Conservation (phyloP, 2,113 vertebrate genomes). For the Elanus axillaris region DNA sequence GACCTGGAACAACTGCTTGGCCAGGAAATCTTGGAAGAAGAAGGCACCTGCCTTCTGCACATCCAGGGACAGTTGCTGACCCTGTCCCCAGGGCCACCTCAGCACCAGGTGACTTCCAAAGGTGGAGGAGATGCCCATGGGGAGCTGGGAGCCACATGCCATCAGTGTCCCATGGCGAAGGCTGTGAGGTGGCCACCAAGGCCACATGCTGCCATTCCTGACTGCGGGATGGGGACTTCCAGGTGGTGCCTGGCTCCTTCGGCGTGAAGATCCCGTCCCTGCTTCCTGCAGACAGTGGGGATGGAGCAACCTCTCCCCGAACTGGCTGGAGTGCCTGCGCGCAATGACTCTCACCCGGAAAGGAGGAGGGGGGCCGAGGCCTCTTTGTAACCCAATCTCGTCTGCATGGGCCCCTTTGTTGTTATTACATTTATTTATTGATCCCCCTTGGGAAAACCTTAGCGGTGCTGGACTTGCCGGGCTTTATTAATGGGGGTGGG, state of each 20-base stretch:
- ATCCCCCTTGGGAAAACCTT: slow-evolving; percentile 51
- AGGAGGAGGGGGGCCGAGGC: slow-evolving; percentile 11
- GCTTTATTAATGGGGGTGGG: slow-evolving; percentile 32
- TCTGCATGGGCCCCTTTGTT: slow-evolving; percentile 60
- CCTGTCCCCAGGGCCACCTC: background rate
- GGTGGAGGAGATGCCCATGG: background rate
- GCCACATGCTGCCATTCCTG: background rate
- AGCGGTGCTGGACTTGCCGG: background rate
- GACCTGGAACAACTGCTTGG: background rate
- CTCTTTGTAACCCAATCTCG: slow-evolving; percentile 60
- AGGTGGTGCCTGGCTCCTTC: background rate
- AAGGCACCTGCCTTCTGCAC: background rate
- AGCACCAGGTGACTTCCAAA: background rate
- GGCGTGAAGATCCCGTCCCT: background rate
- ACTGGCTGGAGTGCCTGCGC: background rate
- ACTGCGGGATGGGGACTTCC: background rate
- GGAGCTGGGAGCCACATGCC: background rate
- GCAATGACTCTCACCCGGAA: background rate
- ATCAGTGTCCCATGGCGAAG: background rate
- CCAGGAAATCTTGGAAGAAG: background rate
- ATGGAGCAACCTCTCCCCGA: background rate
- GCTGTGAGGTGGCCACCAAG: background rate
- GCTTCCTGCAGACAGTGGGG: background rate
- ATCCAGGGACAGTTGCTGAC: background rate
- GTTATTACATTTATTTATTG: slow-evolving; percentile 64